Evolutionary conservation across 2,797 vertebrate species (phyloP).

Genomic region (Darevskia mixta): DNA sequence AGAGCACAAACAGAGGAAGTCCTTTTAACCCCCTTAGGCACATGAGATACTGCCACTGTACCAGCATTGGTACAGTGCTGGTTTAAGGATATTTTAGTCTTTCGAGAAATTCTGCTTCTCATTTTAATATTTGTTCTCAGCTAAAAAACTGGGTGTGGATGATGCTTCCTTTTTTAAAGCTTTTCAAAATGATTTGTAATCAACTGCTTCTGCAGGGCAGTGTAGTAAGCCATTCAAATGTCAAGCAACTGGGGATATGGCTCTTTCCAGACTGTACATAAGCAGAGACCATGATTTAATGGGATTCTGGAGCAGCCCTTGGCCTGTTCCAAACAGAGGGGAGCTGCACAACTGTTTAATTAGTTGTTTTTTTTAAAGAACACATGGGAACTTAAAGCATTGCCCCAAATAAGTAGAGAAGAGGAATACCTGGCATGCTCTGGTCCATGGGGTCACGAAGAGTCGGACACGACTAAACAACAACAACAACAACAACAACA

Average conservation of each 20-base stretch:
- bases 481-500: too few species aligned
- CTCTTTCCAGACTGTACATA: constrained; percentile 17
- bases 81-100: constrained; percentile 17
- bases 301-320: not conserved
- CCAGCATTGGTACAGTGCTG: not conserved
- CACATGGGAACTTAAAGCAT: not conserved
- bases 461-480: too few species aligned
- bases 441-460: too few species aligned
- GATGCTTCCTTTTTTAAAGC: constrained; percentile 38
- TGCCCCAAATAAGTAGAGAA: accelerated
- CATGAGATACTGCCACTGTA: not conserved
- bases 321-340: not conserved
- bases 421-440: too few species aligned
- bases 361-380: not conserved
- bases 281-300: not conserved
- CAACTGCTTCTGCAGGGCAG: constrained; percentile 22
- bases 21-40: not conserved
- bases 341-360: not conserved
- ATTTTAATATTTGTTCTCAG: constrained; percentile 31
- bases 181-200: constrained; percentile 37
- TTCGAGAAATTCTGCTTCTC: constrained; percentile 7
- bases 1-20: not conserved
- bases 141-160: not conserved
- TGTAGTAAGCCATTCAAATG: not conserved
- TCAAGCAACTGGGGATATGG: not conserved